Evolutionary conservation across 2,113 vertebrate species (phyloP), one percentile per base, ranked within the genome.

Genomic region (Boleophthalmus pectinirostris): DNA sequence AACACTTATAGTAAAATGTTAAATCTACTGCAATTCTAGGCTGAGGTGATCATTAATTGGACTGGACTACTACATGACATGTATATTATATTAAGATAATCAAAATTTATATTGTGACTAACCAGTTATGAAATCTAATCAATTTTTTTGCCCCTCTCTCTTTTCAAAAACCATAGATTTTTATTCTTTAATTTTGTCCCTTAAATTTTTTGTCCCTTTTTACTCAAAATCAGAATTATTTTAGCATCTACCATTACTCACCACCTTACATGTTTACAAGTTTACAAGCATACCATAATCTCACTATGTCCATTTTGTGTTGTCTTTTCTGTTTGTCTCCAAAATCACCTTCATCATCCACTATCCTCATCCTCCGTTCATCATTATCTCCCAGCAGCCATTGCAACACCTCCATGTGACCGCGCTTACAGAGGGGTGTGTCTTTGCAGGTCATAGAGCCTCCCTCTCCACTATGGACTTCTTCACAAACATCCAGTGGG

Each of bases 181-280:
- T 92, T 96, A 92, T 95, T 94, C 91, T 95, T 95, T 95, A 95
- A 94, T 94, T 96, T 95, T 88, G 92, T 94, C 76, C 93, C 94
- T 93, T 96, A 92, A 96, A 93, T 87, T 87, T 51, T 86, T 56
- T 91, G 90, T 84, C 90, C 92, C 92, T 90, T 78, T 75, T 85
- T 88, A 63, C 60, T 66, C 68, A 29, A 69, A 75, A 86, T 84
- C 86, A 77, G 82, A 84, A 81, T 86, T 69, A 72, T 87, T 78
- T 76, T 21, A 69, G 57, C 83, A 86, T 81, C 80, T 0, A 49
- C 77, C 81, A 80, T 70, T 33, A 43, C n/a, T 68, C 78, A 74
- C 66, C 38, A 20, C 7, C 23, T 0, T 9, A 63, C 14, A 49
- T 6, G 47, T 82, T 68, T 72, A 38, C 20, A 43, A 43, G 49